A percentile compares a stretch with the other conserved stretches of the same genome.
Evolutionary conservation across 2,888 invertebrate species (phyloP).

Genomic region (Elysia crispata): DNA sequence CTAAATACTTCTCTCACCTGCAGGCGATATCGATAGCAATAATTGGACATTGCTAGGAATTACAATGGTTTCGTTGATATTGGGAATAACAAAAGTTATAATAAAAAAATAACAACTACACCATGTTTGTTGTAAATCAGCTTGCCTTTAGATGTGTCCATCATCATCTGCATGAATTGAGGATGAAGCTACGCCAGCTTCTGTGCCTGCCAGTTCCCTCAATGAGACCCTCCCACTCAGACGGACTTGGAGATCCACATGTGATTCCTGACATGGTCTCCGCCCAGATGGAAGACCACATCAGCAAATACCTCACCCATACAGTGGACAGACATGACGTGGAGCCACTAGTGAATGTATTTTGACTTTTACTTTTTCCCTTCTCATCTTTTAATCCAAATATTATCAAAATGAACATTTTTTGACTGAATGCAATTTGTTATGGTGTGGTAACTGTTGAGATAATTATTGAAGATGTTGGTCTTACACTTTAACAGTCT

Average conservation of each 20-base stretch:
- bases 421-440: too few relatives aligned
- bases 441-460: too few relatives aligned
- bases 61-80: too few relatives aligned
- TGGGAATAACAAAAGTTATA: too few relatives aligned
- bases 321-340: slow-evolving; percentile 84
- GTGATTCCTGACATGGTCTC: slow-evolving; percentile 57
- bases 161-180: slow-evolving; percentile 84
- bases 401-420: too few relatives aligned
- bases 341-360: slow-evolving; percentile 79
- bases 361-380: slow-evolving; percentile 25
- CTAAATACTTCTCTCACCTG: too few relatives aligned
- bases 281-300: slow-evolving; percentile 76
- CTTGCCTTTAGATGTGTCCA: slow-evolving; percentile 86
- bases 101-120: background rate
- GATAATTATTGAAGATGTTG: too few relatives aligned
- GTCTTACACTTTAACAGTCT: too few relatives aligned
- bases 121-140: too few relatives aligned
- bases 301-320: slow-evolving; percentile 84
- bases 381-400: too few relatives aligned
- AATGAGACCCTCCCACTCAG: slow-evolving; percentile 29
- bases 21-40: too few relatives aligned
- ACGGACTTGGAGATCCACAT: slow-evolving; percentile 38
- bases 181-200: slow-evolving; percentile 84
- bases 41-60: too few relatives aligned
- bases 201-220: slow-evolving; percentile 78